Evolutionary conservation across 2,888 invertebrate genomes (phyloP).

Genomic region (Andrena marginata): DNA sequence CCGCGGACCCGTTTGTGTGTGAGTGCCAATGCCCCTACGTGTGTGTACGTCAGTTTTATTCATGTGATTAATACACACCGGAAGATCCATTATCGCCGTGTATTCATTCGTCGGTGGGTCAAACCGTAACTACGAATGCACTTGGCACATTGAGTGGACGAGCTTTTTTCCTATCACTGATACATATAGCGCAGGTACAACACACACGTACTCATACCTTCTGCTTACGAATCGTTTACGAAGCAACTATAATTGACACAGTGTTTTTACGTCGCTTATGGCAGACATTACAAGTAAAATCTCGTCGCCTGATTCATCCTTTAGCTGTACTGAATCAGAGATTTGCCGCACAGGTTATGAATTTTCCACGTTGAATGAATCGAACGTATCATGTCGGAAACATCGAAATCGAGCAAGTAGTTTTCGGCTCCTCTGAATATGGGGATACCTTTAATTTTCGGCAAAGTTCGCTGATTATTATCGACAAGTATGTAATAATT

Average conservation of each 20-base stretch:
- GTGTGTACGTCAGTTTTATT: constrained; percentile 22
- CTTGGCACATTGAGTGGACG: neutral
- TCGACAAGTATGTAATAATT: neutral
- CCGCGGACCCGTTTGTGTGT: neutral
- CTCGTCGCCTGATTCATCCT: neutral
- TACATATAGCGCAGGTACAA: neutral
- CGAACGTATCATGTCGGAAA: neutral
- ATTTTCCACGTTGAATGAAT: neutral
- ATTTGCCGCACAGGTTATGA: constrained; percentile 3
- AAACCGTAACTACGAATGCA: neutral
- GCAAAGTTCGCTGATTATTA: neutral
- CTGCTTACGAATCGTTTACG: constrained; percentile 13
- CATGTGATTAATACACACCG: constrained; percentile 7
- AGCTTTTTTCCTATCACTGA: neutral
- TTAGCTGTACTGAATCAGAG: neutral
- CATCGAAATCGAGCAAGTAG: neutral
- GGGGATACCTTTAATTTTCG: neutral
- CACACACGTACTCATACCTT: neutral
- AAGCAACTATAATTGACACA: constrained; percentile 21
- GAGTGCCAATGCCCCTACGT: neutral
- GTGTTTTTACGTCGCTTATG: constrained; percentile 1
- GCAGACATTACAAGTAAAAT: neutral
- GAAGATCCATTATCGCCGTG: constrained; percentile 27
- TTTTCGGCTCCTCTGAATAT: neutral
- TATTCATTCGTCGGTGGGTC: constrained; percentile 12